Evolutionary conservation across 2,113 vertebrate genomes (phyloP).

Genomic region (Perca flavescens): DNA sequence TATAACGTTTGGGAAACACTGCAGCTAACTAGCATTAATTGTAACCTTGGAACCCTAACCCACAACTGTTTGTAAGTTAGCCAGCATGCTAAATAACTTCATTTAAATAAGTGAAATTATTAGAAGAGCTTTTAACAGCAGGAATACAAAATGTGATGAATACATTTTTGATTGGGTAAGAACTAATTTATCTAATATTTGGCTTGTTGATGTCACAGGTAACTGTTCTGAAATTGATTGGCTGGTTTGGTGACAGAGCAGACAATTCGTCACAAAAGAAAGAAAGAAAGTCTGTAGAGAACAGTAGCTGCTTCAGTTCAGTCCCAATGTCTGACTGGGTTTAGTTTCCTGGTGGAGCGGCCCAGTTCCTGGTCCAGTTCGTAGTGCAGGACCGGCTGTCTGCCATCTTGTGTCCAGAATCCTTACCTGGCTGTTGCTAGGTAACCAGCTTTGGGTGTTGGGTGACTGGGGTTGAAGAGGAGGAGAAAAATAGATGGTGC

Average conservation of each 20-base stretch:
- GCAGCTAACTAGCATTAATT: background rate
- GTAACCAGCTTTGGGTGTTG: constrained; percentile 27
- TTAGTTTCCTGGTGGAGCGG: background rate
- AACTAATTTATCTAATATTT: background rate
- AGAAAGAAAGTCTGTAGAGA: background rate
- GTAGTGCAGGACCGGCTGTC: background rate
- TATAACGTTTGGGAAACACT: background rate
- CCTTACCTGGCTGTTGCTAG: constrained; percentile 7
- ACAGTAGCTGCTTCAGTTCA: constrained; percentile 1
- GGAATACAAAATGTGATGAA: background rate
- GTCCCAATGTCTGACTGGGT: background rate
- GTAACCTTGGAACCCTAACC: no score
- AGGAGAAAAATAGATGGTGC: background rate
- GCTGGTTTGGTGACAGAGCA: constrained; percentile 30
- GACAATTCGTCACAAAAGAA: background rate
- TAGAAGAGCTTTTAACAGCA: background rate
- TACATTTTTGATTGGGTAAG: background rate
- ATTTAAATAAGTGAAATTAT: no score
- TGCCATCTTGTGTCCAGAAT: background rate
- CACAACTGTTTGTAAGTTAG: no score
- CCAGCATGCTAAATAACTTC: no score
- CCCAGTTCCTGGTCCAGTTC: background rate
- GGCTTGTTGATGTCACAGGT: background rate
- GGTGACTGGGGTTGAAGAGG: constrained; percentile 11
- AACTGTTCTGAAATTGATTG: constrained; percentile 20